Evolutionary conservation across 2,797 vertebrate species (phyloP).

Genomic region (Xiphorhynchus erythropygius): DNA sequence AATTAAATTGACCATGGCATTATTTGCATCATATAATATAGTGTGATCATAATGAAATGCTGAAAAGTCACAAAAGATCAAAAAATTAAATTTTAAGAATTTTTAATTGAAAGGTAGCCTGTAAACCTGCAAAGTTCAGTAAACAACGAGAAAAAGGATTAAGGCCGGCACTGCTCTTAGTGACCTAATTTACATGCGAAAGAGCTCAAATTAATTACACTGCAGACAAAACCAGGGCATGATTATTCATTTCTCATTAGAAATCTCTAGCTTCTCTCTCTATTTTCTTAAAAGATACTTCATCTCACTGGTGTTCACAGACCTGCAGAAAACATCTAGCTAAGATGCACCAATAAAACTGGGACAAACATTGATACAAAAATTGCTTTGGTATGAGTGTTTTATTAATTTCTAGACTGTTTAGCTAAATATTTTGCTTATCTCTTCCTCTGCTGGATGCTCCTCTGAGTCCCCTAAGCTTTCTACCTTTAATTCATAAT

Average conservation of each 20-base stretch:
- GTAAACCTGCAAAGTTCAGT: neutral
- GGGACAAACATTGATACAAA: neutral
- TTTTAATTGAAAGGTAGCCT: neutral
- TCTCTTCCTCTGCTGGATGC: neutral
- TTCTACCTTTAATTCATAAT: neutral
- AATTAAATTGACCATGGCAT: neutral
- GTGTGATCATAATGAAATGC: neutral
- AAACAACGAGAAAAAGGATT: constrained; percentile 20
- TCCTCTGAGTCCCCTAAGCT: neutral
- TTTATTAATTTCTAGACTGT: neutral
- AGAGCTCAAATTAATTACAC: constrained; percentile 37
- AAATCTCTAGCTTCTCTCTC: neutral
- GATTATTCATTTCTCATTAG: constrained; percentile 31
- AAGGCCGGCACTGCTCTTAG: neutral
- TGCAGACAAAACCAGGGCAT: constrained; percentile 10
- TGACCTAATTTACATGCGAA: constrained; percentile 52
- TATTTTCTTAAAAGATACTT: neutral
- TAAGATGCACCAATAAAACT: neutral
- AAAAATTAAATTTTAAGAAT: neutral
- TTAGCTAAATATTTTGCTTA: neutral
- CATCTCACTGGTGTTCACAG: neutral
- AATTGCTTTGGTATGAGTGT: neutral
- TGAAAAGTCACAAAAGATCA: neutral
- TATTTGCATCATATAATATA: neutral
- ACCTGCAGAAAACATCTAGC: neutral